These are phyloP conservation scores for Drosophila hamatofila DNA, from an alignment of 2,888 invertebrate genomes.

Conservation along the genomic window DNA sequence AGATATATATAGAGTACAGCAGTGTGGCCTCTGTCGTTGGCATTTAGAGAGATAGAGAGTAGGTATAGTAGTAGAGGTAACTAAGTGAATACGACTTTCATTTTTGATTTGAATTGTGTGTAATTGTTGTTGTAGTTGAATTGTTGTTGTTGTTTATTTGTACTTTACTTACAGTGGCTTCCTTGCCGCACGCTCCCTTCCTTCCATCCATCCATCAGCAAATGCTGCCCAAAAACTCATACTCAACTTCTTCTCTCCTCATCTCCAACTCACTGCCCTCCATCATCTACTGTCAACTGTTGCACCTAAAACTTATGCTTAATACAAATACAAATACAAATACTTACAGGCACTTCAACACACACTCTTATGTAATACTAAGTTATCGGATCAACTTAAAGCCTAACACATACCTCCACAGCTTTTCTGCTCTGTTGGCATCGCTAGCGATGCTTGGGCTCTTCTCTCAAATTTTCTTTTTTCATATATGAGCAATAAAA, in stretches of 20 bases:
- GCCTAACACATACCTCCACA: slow-evolving; percentile 66
- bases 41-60: slow-evolving; percentile 58
- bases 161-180: slow-evolving; percentile 84
- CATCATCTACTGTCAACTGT: slow-evolving; percentile 62
- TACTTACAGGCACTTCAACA: slow-evolving; percentile 52
- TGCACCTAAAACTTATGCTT: slow-evolving; percentile 68
- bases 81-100: slow-evolving; percentile 42
- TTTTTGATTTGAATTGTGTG: slow-evolving; percentile 46
- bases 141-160: slow-evolving; percentile 47
- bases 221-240: slow-evolving; percentile 18
- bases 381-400: slow-evolving; percentile 71
- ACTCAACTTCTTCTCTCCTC: slow-evolving; percentile 30
- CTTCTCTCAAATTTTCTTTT: background rate
- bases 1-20: slow-evolving; percentile 11
- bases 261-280: slow-evolving; percentile 36
- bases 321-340: slow-evolving; percentile 44
- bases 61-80: slow-evolving; percentile 51
- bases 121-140: slow-evolving; percentile 8
- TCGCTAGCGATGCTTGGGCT: slow-evolving; percentile 51
- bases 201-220: slow-evolving; percentile 11
- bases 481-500: slow-evolving; percentile 55
- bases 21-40: slow-evolving; percentile 21
- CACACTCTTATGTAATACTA: slow-evolving; percentile 56
- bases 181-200: slow-evolving; percentile 76
- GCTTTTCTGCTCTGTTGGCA: slow-evolving; percentile 49